phyloP scores from a whole-genome alignment of 2,888 invertebrate genomes.

The Caenorhabditis wallacei region DNA sequence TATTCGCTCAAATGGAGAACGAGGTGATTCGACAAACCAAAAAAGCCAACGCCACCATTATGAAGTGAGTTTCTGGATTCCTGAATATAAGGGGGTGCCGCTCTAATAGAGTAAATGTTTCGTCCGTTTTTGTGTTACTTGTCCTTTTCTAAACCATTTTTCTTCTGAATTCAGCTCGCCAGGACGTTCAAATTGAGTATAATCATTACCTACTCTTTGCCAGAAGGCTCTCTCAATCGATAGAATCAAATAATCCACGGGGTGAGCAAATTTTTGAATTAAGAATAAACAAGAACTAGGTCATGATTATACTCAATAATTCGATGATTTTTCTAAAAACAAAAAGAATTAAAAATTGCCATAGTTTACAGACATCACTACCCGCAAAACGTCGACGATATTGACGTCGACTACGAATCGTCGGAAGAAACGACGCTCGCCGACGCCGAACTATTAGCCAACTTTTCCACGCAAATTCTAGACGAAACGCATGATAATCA shows the following conservation, averaged over 20 bases:
- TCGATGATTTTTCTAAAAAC: not conserved
- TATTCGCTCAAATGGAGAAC: conserved; percentile 64
- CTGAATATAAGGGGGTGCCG: too few species aligned
- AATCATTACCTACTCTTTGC: conserved; percentile 14
- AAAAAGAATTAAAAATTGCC: not conserved
- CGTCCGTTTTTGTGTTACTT: not conserved
- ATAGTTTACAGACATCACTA: not conserved
- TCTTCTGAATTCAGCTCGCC: conserved; percentile 49
- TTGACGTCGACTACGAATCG: not conserved
- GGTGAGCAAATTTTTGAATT: conserved; percentile 22
- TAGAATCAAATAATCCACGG: not conserved
- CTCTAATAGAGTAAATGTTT: too few species aligned
- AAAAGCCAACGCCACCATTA: conserved; percentile 26
- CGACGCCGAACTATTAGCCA: not conserved
- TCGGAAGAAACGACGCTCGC: not conserved
- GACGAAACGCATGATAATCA: not conserved
- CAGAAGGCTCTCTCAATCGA: not conserved
- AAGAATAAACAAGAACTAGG: not conserved
- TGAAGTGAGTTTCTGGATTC: conserved; percentile 19
- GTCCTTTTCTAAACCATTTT: not conserved
- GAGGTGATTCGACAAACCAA: conserved; percentile 69
- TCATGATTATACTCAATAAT: conserved; percentile 22
- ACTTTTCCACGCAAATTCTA: not conserved
- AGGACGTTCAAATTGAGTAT: conserved; percentile 33
- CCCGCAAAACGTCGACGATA: not conserved